These are phyloP conservation scores for Aplocera efformata DNA, from an alignment of 2,888 invertebrate genomes.

Conservation along the genomic window DNA sequence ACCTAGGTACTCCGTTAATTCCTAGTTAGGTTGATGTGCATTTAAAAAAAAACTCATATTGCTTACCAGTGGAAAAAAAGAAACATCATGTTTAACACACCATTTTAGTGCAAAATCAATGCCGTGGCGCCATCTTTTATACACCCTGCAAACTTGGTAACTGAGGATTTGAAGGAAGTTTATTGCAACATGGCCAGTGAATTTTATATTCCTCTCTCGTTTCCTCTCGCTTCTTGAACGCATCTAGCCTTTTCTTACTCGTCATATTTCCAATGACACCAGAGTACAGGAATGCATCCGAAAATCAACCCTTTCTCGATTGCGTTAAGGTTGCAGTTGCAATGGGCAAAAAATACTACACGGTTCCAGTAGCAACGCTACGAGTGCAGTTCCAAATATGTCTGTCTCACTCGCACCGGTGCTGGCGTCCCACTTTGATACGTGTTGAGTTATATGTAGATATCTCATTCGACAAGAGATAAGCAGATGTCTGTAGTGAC, in stretches of 20 bases:
- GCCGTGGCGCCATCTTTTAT: slow-evolving; percentile 68
- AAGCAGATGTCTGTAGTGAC: slow-evolving; percentile 68
- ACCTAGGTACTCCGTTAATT: too few species aligned
- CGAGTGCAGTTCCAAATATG: slow-evolving; percentile 66
- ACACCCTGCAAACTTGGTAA: slow-evolving; percentile 45
- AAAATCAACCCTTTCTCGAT: slow-evolving; percentile 56
- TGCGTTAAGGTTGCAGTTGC: slow-evolving; percentile 71
- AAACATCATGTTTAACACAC: slow-evolving; percentile 9
- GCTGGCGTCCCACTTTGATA: slow-evolving; percentile 66
- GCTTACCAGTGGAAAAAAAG: slow-evolving; percentile 15
- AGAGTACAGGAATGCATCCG: slow-evolving; percentile 43
- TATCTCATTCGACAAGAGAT: slow-evolving; percentile 74
- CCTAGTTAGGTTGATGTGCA: too few species aligned
- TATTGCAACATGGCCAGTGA: slow-evolving; percentile 58
- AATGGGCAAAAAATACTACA: slow-evolving; percentile 44
- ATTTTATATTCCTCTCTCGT: slow-evolving; percentile 49
- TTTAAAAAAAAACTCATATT: too few species aligned
- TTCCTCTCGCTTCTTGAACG: slow-evolving; percentile 38
- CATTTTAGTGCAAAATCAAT: slow-evolving; percentile 29
- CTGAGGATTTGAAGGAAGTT: slow-evolving; percentile 51
- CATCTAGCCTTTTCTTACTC: slow-evolving; percentile 48
- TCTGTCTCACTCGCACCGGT: slow-evolving; percentile 63
- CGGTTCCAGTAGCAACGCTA: slow-evolving; percentile 14
- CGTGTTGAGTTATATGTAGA: slow-evolving; percentile 70
- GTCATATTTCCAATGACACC: slow-evolving; percentile 44